Percentiles rank a stretch among this genome's conserved stretches.
Conservation (phyloP, 2,113 vertebrate species). For the Puntigrus tetrazona region DNA sequence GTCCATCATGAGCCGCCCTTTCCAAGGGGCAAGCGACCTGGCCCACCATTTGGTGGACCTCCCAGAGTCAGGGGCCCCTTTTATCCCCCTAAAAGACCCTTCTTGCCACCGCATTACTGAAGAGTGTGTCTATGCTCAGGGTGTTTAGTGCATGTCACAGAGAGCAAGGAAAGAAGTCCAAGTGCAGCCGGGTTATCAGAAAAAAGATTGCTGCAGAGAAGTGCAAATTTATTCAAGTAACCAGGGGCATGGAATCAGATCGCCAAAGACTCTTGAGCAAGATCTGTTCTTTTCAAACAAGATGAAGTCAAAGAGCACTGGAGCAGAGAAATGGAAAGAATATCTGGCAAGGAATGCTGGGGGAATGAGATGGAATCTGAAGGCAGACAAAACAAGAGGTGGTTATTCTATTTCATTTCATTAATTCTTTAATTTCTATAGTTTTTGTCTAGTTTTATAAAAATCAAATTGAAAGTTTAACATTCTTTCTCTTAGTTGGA, state of each 20-base stretch:
- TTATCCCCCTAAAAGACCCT: constrained; percentile 88
- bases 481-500: constrained; percentile 27
- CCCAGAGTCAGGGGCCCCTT: constrained; percentile 78
- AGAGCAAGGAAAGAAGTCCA: neutral
- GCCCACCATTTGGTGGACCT: constrained; percentile 74
- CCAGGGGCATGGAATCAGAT: neutral
- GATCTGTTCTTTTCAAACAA: constrained; percentile 16
- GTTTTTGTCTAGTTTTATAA: neutral
- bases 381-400: constrained; percentile 77
- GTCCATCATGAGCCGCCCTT: constrained; percentile 76
- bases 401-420: constrained; percentile 72
- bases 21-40: constrained; percentile 81
- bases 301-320: constrained; percentile 15
- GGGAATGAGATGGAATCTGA: constrained; percentile 52
- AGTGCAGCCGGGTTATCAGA: neutral
- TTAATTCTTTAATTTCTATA: constrained; percentile 52
- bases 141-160: constrained; percentile 19
- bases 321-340: constrained; percentile 30
- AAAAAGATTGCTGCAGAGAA: neutral
- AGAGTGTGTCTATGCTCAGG: constrained; percentile 18
- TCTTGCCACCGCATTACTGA: constrained; percentile 87
- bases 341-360: constrained; percentile 30
- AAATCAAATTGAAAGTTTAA: constrained; percentile 11
- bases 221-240: neutral
- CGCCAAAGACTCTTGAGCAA: neutral